Base-by-base conservation (phyloP, 2,797 vertebrate genomes). In the Rhyacichthys aspro region DNA sequence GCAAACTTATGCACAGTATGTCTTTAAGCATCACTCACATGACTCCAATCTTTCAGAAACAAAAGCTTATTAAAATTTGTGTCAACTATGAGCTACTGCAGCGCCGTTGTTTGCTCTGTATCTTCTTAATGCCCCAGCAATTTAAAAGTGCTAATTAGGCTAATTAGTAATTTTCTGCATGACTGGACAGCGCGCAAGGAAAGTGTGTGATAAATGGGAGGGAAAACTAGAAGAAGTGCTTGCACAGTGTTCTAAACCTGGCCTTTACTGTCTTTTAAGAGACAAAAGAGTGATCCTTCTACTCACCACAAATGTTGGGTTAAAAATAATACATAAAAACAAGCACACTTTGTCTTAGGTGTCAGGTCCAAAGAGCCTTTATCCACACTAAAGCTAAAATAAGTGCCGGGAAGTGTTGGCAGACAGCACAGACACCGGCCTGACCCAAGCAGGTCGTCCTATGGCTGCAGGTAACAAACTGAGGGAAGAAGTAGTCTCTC, bases 401-500 rank as follows among this genome's bases (percentile, higher is more conserved):
- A 61, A 68, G 43, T 43, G 19, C 8, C 34, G 59, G 38, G 32
- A 59, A 42, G 66, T 63, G 73, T 67, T 76, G 65, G 60, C 49
- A 72, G 45, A 42, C 42, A 59, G 49, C 18, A 16, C 54, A 57
- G 50, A 70, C 62, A 62, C 42, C 8, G n/a, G 63, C 55, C 53
- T 67, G 76, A 78, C 53, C 67, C 48, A 16, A 66, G n/a, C 38
- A 37, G n/a, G 39, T 19, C 54, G 69, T 32, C 28, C 17, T 70
- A 42, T 54, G 45, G 55, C 48, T 59, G 34, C 19, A 69, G 38
- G 38, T 54, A 56, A 59, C 50, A 63, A 63, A 67, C 41, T 62
- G 44, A 76, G 34, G 43, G 60, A 72, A 72, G 62, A 63, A 59
- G 55, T 48, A 14, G n/a, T 74, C 65, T 75, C 44, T 47, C 50